These are phyloP conservation scores for Otolemur crassicaudatus DNA, from an alignment of 2,797 vertebrate species.

Conservation along the genomic window DNA sequence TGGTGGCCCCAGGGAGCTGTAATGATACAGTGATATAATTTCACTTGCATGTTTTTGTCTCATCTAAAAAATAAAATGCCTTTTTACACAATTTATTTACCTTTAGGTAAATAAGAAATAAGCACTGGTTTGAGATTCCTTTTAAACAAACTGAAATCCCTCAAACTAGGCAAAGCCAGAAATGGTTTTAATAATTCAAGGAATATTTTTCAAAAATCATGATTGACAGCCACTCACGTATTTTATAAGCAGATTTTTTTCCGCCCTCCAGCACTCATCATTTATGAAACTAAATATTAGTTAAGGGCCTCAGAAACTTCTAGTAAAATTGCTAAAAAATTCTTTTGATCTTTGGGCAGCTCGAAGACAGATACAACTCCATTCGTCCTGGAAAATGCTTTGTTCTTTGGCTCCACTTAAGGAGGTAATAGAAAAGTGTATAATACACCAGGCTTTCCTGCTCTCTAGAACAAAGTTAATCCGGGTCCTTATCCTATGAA, in stretches of 20 bases:
- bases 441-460: neutral
- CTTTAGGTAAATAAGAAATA: neutral
- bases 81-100: neutral
- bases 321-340: slow-evolving; percentile 70
- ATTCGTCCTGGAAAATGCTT: slow-evolving; percentile 71
- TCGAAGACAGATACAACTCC: slow-evolving; percentile 62
- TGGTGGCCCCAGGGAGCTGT: neutral
- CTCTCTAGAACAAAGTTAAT: slow-evolving; percentile 51
- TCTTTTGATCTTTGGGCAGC: slow-evolving; percentile 74
- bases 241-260: slow-evolving; percentile 22
- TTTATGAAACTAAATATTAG: slow-evolving; percentile 60
- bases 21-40: neutral
- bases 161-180: neutral
- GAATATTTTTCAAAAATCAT: neutral
- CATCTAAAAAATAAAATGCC: neutral
- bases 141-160: neutral
- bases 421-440: neutral
- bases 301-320: slow-evolving; percentile 55
- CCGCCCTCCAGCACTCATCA: neutral
- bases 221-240: neutral
- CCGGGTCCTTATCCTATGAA: slow-evolving; percentile 54
- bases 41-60: neutral
- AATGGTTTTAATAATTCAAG: neutral
- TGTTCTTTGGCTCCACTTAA: slow-evolving; percentile 73
- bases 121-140: neutral